These are phyloP conservation scores for Drosophila baimaii DNA, from an alignment of 1,140 invertebrate genomes.

Conservation along the genomic window DNA sequence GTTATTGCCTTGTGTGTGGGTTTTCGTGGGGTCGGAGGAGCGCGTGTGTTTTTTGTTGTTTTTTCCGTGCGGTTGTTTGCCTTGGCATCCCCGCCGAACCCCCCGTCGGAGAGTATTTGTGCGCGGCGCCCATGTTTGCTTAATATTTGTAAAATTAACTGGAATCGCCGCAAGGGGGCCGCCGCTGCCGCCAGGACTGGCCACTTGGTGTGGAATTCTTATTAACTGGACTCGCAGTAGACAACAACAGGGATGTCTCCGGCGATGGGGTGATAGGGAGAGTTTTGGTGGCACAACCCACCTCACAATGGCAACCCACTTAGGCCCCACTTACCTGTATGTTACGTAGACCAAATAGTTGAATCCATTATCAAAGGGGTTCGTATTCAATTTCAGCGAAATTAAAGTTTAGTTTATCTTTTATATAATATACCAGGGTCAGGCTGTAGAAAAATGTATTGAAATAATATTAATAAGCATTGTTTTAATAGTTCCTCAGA, in stretches of 20 bases:
- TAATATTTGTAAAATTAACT: conserved; percentile 66
- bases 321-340: too few species aligned
- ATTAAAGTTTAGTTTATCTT: background rate
- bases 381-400: too few species aligned
- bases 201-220: conserved; percentile 32
- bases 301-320: background rate
- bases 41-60: conserved; percentile 55
- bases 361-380: background rate
- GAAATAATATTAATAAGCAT: too few species aligned
- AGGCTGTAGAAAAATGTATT: too few species aligned
- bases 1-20: conserved; percentile 70
- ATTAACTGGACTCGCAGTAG: conserved; percentile 30
- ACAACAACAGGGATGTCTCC: background rate
- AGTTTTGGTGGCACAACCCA: too few species aligned
- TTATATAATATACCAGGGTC: too few species aligned
- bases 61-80: conserved; percentile 58
- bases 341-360: background rate
- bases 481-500: too few species aligned
- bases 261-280: background rate
- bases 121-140: conserved; percentile 53
- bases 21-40: conserved; percentile 33
- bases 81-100: conserved; percentile 13
- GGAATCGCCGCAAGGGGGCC: conserved; percentile 13
- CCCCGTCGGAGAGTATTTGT: conserved; percentile 32
- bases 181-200: conserved; percentile 14